Evolutionary conservation across 1,140 invertebrate species (phyloP).

Genomic region (Drosophila pandora): DNA sequence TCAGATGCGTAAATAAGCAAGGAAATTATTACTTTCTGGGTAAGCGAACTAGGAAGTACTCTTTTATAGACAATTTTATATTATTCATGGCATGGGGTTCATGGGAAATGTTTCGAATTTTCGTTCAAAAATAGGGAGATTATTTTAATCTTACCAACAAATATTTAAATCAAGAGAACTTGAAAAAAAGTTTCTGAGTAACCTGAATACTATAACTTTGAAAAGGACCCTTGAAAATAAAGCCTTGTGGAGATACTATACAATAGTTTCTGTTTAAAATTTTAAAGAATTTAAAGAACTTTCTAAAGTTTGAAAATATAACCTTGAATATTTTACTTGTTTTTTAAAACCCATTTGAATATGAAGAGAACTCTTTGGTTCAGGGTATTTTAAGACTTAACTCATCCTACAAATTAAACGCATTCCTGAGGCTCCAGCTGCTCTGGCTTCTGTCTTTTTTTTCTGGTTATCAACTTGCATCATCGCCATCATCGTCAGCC

Average conservation of each 20-base stretch:
- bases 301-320: too few relatives aligned
- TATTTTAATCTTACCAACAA: too few relatives aligned
- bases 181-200: too few relatives aligned
- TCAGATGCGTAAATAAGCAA: constrained; percentile 57
- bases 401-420: constrained; percentile 69
- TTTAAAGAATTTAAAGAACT: neutral
- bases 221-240: too few relatives aligned
- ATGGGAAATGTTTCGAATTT: too few relatives aligned
- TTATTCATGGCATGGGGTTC: too few relatives aligned
- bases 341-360: neutral
- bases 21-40: neutral
- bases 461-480: constrained; percentile 63
- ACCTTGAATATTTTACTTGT: too few relatives aligned
- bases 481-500: constrained; percentile 23
- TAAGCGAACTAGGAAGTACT: neutral
- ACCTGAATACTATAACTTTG: too few relatives aligned
- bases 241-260: too few relatives aligned
- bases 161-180: too few relatives aligned
- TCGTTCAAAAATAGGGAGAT: too few relatives aligned
- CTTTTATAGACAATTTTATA: neutral
- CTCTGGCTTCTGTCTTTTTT: constrained; percentile 37
- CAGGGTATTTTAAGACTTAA: constrained; percentile 44
- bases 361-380: neutral
- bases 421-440: constrained; percentile 54
- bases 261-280: too few relatives aligned